Evolutionary conservation across 2,888 invertebrate genomes (phyloP), one percentile per base, ranked within the genome.

Genomic region (Baccha elongata): DNA sequence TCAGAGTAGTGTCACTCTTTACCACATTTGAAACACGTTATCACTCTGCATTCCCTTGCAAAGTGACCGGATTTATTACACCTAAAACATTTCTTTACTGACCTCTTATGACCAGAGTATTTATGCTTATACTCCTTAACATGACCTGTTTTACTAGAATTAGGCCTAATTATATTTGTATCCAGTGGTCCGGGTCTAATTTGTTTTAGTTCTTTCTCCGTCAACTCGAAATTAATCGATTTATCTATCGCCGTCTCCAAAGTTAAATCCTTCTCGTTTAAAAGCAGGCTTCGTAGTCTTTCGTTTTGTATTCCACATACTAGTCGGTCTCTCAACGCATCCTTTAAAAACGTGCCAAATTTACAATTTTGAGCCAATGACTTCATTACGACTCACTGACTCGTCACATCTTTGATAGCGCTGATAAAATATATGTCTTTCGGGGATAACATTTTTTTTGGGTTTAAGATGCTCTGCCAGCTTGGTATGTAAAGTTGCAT

Each of bases 311-410:
- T 17, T 11, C 52, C 67, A 29, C 50, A 52, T 40, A 67, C 52
- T 29, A 46, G 35, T 19, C 19, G 32, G 19, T 44, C 46, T n/a
- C 32, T 29, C 7, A 35, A 21, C 3, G 46, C 40, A 17, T 7
- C 10, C 3, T 52, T 42, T 29, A 52, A 40, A 19, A 67, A 67
- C 3, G 50, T 50, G 17, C 13, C 40, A 62, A 67, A 67, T 40
- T 52, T 52, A 42, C 52, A 67, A 29, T 64, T 15, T n/a, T 64
- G 48, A n/a, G 64, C 46, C 13, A 64, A 10, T 7, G 19, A 50
- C n/a, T 65, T 65, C 11, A 62, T 48, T 11, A 19, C 44, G 7
- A 62, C 19, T 62, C 48, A 62, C 48, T 23, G 64, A 64, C 37
- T 48, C 48, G 5, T 48, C 19, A 13, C 35, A 11, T 23, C 48